Percentiles rank a stretch among this genome's conserved stretches.
phyloP scores from a whole-genome alignment of 92 coral and sea anemone genomes.

The Zoanthus gigantus region DNA sequence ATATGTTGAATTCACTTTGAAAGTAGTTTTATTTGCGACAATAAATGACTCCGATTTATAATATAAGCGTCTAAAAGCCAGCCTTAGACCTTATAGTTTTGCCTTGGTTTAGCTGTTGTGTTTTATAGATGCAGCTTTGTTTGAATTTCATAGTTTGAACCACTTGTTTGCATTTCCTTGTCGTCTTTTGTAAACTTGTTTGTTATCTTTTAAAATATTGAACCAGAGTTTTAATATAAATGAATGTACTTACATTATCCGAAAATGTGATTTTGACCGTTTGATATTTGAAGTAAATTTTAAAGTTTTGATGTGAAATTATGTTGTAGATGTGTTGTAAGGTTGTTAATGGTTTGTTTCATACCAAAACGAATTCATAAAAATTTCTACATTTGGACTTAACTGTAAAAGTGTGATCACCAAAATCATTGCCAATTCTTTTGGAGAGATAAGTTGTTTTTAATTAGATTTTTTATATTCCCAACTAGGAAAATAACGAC shows the following conservation, averaged over 20 bases:
- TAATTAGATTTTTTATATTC: neutral
- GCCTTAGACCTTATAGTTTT: neutral
- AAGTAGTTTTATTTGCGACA: constrained; percentile 18
- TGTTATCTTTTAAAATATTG: constrained; percentile 42
- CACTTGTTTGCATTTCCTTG: constrained; percentile 63
- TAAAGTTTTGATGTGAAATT: neutral
- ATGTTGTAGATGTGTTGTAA: neutral
- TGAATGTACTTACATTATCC: neutral
- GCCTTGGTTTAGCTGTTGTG: constrained; percentile 35
- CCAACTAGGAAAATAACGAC: neutral
- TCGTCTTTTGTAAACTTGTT: constrained; percentile 40
- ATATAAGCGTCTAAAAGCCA: constrained; percentile 9
- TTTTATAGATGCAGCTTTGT: constrained; percentile 69
- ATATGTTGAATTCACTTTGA: constrained; percentile 1
- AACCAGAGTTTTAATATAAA: constrained; percentile 4
- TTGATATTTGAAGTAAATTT: constrained; percentile 1
- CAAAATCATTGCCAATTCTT: neutral
- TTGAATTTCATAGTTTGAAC: constrained; percentile 59
- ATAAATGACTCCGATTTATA: constrained; percentile 1
- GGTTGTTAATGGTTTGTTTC: neutral
- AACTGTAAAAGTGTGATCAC: neutral
- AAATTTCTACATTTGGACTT: neutral
- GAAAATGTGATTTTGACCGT: neutral
- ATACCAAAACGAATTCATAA: neutral
- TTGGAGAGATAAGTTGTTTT: neutral